Evolutionary conservation across 2,113 vertebrate species (phyloP).

Genomic region (Notothenia rossii): DNA sequence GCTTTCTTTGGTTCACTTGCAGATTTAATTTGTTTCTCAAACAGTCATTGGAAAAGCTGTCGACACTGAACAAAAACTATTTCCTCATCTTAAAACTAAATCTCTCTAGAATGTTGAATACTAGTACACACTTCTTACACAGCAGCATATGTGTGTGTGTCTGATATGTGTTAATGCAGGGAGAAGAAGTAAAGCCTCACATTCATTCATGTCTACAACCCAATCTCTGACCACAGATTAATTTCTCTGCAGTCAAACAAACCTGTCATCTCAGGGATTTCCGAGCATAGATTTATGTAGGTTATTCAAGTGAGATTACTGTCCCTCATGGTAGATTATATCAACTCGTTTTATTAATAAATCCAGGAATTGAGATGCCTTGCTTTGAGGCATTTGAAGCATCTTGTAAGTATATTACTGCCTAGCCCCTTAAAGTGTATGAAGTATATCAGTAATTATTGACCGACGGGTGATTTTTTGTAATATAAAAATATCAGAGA

Average conservation of each 20-base stretch:
- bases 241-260: constrained; percentile 4
- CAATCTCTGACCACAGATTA: not conserved
- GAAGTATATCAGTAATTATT: not conserved
- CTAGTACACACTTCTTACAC: not conserved
- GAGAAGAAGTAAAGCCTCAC: not conserved
- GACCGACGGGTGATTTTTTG: constrained; percentile 1
- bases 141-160: constrained; percentile 1
- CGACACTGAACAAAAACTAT: constrained; percentile 6
- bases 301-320: constrained; percentile 14
- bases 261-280: constrained; percentile 15
- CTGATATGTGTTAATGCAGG: not conserved
- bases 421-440: not conserved
- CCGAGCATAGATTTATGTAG: not conserved
- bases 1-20: constrained; percentile 26
- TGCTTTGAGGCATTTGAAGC: not conserved
- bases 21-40: constrained; percentile 44
- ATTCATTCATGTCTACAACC: not conserved
- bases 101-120: not conserved
- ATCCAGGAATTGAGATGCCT: not conserved
- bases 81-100: constrained; percentile 14
- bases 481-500: not conserved
- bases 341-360: not conserved
- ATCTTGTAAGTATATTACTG: not conserved
- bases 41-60: not conserved
- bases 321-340: not conserved